Conservation (phyloP, 2,888 invertebrate species). For the Agapostemon virescens region DNA sequence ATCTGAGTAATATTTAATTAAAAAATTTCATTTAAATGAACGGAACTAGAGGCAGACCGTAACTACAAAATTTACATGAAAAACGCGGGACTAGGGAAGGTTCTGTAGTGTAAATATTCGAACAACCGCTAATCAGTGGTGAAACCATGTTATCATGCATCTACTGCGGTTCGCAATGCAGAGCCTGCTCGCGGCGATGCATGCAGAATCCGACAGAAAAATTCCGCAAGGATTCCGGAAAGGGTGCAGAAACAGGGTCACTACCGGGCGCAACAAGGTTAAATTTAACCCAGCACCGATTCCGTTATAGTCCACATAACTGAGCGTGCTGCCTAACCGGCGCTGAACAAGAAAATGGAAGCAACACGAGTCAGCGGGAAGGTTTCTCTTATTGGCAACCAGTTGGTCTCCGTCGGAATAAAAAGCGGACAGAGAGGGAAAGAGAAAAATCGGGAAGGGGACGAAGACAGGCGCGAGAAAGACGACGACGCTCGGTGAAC, state of each 20-base stretch:
- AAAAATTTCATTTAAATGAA: too few relatives aligned
- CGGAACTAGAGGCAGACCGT: too few relatives aligned
- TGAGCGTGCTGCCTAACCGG: constrained; percentile 51
- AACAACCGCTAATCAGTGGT: constrained; percentile 2
- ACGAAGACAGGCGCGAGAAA: constrained; percentile 19
- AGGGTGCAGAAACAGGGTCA: constrained; percentile 50
- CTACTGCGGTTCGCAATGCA: neutral
- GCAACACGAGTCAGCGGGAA: constrained; percentile 40
- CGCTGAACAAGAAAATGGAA: constrained; percentile 58
- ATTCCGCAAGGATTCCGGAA: constrained; percentile 40
- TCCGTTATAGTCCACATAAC: constrained; percentile 67
- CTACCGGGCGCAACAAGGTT: constrained; percentile 45
- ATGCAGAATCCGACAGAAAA: constrained; percentile 7
- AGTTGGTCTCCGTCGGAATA: constrained; percentile 43
- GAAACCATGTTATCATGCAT: neutral
- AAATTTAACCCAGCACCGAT: constrained; percentile 63
- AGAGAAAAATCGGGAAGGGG: constrained; percentile 13
- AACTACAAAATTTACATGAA: neutral
- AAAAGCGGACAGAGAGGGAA: constrained; percentile 22
- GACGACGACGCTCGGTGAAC: neutral
- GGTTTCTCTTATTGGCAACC: constrained; percentile 65
- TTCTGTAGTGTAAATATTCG: neutral
- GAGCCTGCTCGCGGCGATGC: neutral
- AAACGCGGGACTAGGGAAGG: neutral
- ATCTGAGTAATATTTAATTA: too few relatives aligned